Evolutionary conservation across 2,888 invertebrate genomes (phyloP).

Genomic region (Hedya salicella): DNA sequence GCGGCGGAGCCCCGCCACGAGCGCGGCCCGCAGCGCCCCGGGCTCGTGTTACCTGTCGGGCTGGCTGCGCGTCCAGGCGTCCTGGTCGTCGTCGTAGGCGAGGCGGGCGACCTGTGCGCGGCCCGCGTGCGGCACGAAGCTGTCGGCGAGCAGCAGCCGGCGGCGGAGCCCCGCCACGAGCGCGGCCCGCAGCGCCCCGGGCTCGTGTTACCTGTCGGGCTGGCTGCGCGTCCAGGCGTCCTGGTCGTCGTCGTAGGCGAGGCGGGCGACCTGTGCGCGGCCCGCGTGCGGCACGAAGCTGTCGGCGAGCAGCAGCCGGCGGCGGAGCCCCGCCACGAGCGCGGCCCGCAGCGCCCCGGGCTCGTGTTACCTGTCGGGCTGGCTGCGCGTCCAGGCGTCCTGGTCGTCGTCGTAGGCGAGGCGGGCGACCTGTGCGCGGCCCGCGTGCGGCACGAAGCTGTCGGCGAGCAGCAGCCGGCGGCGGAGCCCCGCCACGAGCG

Average conservation of each 20-base stretch:
- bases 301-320: conserved; percentile 11
- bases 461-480: no score
- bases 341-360: neutral
- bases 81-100: conserved; percentile 66
- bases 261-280: no score
- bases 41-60: conserved; percentile 7
- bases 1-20: neutral
- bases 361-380: conserved; percentile 8
- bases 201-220: no score
- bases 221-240: no score
- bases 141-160: no score
- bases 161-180: no score
- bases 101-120: conserved; percentile 57
- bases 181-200: no score
- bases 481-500: no score
- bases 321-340: neutral
- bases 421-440: conserved; percentile 55
- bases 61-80: conserved; percentile 64
- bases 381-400: conserved; percentile 66
- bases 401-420: conserved; percentile 64
- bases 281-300: conserved; percentile 4
- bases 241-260: no score
- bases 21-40: neutral
- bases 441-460: conserved; percentile 67
- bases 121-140: conserved; percentile 80